Conservation (phyloP, 2,113 vertebrate genomes). For the Origma solitaria region DNA sequence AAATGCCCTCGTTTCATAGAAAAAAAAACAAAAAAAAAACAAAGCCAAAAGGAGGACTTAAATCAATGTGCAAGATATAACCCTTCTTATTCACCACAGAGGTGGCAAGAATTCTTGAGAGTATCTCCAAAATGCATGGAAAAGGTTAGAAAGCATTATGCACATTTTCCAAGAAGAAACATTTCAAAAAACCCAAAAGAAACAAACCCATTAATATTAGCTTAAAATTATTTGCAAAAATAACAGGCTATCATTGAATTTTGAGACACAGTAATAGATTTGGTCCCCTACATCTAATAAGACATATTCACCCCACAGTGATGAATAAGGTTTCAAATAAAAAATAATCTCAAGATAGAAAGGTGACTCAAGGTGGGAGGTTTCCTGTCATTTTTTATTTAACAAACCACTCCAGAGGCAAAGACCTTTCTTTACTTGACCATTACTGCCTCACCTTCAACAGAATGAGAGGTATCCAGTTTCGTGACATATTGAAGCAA, state of each 20-base stretch:
- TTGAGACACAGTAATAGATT: not conserved
- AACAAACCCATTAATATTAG: not conserved
- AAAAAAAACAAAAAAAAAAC: not conserved
- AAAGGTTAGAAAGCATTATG: not conserved
- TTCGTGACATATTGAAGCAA: not conserved
- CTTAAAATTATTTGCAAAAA: not conserved
- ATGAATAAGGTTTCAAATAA: not conserved
- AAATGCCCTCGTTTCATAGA: not conserved
- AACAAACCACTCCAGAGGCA: not conserved
- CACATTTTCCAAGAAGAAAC: not conserved
- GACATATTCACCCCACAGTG: not conserved
- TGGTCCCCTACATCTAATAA: not conserved
- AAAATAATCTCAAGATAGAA: not conserved
- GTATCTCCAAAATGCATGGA: not conserved
- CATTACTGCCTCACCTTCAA: slow-evolving; percentile 17
- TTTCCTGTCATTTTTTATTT: not conserved
- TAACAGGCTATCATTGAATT: not conserved
- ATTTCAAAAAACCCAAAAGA: not conserved
- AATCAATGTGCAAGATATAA: not conserved
- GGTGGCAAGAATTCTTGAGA: not conserved
- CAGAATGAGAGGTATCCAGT: not conserved
- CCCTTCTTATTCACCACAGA: not conserved
- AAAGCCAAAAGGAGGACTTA: not conserved
- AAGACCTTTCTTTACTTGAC: not conserved
- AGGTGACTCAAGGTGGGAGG: not conserved